These are phyloP conservation scores for Drosophila robusta DNA, from an alignment of 2,888 invertebrate species.

Conservation along the genomic window DNA sequence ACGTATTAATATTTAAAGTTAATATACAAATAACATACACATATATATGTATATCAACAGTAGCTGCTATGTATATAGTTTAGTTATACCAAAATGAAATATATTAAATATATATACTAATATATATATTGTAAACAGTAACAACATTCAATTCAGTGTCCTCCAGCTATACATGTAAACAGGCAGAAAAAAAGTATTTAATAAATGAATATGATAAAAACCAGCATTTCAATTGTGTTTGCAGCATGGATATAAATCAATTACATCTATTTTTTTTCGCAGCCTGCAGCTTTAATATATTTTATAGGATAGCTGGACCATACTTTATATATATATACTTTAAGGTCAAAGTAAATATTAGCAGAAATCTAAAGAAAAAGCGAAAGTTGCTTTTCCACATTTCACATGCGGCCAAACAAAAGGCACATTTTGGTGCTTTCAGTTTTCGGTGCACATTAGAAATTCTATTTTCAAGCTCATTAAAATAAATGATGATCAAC, in stretches of 20 bases:
- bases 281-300: no score
- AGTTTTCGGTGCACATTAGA: conserved; percentile 51
- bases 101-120: conserved; percentile 29
- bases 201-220: conserved; percentile 58
- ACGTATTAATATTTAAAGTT: conserved; percentile 34
- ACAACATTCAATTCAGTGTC: conserved; percentile 77
- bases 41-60: conserved; percentile 48
- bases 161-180: conserved; percentile 76
- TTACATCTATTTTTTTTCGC: no score
- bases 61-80: conserved; percentile 71
- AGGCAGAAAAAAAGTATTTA: conserved; percentile 66
- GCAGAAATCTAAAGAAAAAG: neutral
- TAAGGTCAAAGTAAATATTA: neutral
- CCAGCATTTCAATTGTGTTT: neutral
- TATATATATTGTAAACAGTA: conserved; percentile 55
- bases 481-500: conserved; percentile 82
- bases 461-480: conserved; percentile 81
- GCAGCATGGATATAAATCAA: neutral
- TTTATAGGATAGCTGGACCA: no score
- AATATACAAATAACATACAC: conserved; percentile 26
- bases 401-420: neutral
- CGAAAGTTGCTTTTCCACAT: conserved; percentile 6
- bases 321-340: no score
- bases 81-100: conserved; percentile 34
- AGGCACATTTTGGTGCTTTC: neutral